These are phyloP conservation scores for Amblyteles armatorius DNA, from an alignment of 2,888 invertebrate genomes.

Conservation along the genomic window DNA sequence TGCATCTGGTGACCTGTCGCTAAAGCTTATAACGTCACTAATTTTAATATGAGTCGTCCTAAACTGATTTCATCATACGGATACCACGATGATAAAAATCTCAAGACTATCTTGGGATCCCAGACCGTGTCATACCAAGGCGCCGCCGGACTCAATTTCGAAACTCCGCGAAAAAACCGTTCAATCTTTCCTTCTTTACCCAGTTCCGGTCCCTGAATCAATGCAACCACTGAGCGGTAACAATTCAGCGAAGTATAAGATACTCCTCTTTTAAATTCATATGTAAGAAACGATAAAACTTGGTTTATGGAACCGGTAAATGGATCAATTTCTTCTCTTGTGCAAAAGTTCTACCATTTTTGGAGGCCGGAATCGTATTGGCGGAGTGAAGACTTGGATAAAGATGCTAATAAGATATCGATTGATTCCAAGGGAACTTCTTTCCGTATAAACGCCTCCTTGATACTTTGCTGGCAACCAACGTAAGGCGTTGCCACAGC, in stretches of 20 bases:
- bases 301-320: background rate
- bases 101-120: constrained; percentile 56
- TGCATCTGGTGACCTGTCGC: constrained; percentile 62
- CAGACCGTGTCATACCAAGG: constrained; percentile 60
- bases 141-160: background rate
- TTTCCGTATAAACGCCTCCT: constrained; percentile 31
- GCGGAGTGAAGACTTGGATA: constrained; percentile 17
- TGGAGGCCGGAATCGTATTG: constrained; percentile 22
- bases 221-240: background rate
- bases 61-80: constrained; percentile 53
- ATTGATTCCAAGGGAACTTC: constrained; percentile 24
- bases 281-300: constrained; percentile 6
- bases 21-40: constrained; percentile 56
- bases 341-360: constrained; percentile 25
- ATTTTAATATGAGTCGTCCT: constrained; percentile 51
- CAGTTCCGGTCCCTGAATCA: background rate
- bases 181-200: background rate
- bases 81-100: constrained; percentile 27
- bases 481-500: constrained; percentile 60
- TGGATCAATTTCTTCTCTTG: background rate
- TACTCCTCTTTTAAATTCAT: background rate
- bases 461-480: constrained; percentile 60
- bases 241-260: constrained; percentile 16
- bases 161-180: constrained; percentile 1
- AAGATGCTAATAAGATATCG: constrained; percentile 24